phyloP scores from a whole-genome alignment of 2,113 vertebrate genomes.

The Chaetura pelagica region DNA sequence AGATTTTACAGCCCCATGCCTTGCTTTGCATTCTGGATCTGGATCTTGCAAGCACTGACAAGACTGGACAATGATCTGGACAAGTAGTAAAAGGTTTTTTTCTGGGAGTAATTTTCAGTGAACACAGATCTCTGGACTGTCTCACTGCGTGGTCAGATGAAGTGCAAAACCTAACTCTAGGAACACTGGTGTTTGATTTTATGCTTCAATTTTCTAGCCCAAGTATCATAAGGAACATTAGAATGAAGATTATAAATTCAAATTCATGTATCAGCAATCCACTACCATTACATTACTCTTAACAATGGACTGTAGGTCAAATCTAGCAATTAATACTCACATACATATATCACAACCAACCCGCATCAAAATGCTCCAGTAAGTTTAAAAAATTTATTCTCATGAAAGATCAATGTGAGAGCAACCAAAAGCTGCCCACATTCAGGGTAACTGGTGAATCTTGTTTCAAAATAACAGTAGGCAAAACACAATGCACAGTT shows the following conservation, averaged over 20 bases:
- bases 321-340: not conserved
- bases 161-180: not conserved
- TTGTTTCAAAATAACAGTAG: not conserved
- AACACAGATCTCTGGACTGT: not conserved
- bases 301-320: not conserved
- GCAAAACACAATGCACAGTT: not conserved
- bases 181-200: not conserved
- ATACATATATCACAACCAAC: not conserved
- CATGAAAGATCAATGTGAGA: not conserved
- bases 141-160: not conserved
- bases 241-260: not conserved
- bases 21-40: not conserved
- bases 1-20: not conserved
- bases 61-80: not conserved
- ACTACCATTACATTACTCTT: not conserved
- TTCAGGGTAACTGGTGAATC: not conserved
- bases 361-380: not conserved
- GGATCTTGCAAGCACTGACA: not conserved
- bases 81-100: not conserved
- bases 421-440: not conserved
- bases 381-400: not conserved
- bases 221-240: not conserved
- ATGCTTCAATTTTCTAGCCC: not conserved
- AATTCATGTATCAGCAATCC: not conserved
- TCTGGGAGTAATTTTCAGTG: not conserved